Evolutionary conservation across 2,113 vertebrate genomes (phyloP).

Genomic region (Semnopithecus entellus): DNA sequence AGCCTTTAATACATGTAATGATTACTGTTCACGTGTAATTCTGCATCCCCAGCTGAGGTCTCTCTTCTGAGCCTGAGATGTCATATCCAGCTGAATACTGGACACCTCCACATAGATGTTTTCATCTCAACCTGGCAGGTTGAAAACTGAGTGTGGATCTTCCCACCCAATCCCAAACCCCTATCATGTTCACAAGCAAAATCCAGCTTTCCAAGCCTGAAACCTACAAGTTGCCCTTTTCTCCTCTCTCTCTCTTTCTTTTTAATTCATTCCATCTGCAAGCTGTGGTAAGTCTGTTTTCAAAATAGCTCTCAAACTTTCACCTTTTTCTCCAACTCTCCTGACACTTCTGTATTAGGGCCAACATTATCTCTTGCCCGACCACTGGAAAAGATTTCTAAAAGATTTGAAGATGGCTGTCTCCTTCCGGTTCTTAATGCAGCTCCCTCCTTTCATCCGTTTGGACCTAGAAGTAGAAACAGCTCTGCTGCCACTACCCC

Average conservation of each 20-base stretch:
- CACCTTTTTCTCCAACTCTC: background rate
- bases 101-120: background rate
- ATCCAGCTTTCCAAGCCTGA: background rate
- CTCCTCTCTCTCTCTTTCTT: background rate
- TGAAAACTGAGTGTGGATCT: background rate
- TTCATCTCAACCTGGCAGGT: background rate
- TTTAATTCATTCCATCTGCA: background rate
- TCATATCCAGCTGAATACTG: background rate
- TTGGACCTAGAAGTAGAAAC: background rate
- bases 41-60: background rate
- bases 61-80: background rate
- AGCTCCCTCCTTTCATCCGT: background rate
- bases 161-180: fast-evolving
- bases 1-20: background rate
- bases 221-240: background rate
- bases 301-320: background rate
- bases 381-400: background rate
- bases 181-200: background rate
- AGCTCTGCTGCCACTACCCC: background rate
- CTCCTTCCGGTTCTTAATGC: background rate
- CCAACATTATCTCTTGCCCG: background rate
- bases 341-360: too few relatives aligned
- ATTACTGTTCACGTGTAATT: background rate
- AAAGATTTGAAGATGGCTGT: background rate
- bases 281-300: background rate